These are phyloP conservation scores for Myoxocephalus aenaeus DNA, from an alignment of 2,797 vertebrate species.

Conservation along the genomic window DNA sequence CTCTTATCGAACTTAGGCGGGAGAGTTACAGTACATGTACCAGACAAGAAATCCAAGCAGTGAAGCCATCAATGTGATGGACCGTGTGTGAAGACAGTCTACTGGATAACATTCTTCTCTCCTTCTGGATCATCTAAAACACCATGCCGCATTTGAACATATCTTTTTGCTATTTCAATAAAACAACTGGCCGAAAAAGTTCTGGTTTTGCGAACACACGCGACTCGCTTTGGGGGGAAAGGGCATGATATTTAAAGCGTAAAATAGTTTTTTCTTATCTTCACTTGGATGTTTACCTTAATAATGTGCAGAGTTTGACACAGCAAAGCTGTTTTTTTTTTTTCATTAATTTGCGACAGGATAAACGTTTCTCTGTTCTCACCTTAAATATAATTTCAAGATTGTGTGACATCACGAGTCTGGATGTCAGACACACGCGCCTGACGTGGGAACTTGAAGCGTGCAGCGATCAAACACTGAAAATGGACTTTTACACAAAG, in stretches of 20 bases:
- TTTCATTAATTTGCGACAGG: background rate
- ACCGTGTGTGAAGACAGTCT: constrained; percentile 25
- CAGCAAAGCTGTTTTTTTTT: background rate
- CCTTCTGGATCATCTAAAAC: constrained; percentile 2
- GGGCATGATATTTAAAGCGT: background rate
- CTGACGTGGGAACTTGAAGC: background rate
- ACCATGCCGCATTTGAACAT: background rate
- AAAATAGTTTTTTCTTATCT: background rate
- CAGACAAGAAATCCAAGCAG: constrained; percentile 43
- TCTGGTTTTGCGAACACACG: constrained; percentile 3
- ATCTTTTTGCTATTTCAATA: constrained; percentile 9
- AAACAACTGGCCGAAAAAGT: constrained; percentile 10
- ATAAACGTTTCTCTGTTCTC: background rate
- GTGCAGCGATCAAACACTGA: background rate
- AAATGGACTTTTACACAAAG: background rate
- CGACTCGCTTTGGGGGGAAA: background rate
- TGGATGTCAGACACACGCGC: background rate
- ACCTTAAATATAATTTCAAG: background rate
- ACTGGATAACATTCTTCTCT: constrained; percentile 21
- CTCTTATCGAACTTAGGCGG: constrained; percentile 56
- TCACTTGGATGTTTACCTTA: background rate
- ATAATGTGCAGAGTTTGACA: background rate
- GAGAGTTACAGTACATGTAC: constrained; percentile 45
- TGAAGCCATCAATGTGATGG: constrained; percentile 39
- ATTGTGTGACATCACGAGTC: constrained; percentile 5